Conservation (phyloP, 2,113 vertebrate genomes). For the Centrocercus urophasianus region DNA sequence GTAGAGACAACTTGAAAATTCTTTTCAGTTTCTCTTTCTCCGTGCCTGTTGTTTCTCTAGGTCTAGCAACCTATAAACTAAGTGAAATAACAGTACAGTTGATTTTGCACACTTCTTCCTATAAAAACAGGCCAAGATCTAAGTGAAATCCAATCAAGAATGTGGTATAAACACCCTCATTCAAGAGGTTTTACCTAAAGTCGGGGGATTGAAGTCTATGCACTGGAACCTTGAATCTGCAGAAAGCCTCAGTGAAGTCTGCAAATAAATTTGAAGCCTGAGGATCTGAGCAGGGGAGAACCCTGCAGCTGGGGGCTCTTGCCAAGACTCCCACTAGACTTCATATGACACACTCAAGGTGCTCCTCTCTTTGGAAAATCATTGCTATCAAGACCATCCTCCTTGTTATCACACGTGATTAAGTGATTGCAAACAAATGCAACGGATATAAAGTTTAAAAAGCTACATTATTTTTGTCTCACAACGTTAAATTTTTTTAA, state of each 20-base stretch:
- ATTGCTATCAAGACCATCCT: background rate
- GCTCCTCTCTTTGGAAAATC: background rate
- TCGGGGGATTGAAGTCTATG: background rate
- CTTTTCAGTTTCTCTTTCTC: background rate
- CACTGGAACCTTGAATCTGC: background rate
- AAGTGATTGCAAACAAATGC: background rate
- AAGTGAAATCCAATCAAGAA: background rate
- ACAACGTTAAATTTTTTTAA: background rate
- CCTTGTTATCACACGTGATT: background rate
- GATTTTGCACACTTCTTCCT: background rate
- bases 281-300: background rate
- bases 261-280: background rate
- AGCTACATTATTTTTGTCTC: background rate
- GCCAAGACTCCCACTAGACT: background rate
- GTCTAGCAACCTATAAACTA: background rate
- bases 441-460: background rate
- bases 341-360: fast-evolving
- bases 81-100: background rate
- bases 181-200: background rate
- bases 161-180: background rate
- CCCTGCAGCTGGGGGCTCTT: background rate
- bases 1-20: background rate
- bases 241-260: background rate
- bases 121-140: background rate
- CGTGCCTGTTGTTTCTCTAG: background rate